These are phyloP conservation scores for Drosophila jambulina DNA, from an alignment of 1,140 invertebrate genomes.

Conservation along the genomic window DNA sequence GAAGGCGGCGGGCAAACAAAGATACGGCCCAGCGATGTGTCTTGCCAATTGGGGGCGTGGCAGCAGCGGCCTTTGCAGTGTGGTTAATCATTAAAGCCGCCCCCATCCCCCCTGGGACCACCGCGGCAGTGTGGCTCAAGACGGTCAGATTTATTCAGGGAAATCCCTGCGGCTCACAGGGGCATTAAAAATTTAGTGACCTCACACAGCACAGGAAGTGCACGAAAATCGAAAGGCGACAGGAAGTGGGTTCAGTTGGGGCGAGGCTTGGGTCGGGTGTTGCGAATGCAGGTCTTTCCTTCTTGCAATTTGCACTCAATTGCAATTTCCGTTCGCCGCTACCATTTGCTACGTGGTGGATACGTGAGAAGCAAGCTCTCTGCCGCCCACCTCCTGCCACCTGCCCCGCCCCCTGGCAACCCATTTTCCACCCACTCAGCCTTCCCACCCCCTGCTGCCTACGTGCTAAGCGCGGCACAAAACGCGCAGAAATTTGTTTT, in stretches of 20 bases:
- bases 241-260: slow-evolving; percentile 1
- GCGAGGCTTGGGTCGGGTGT: not conserved
- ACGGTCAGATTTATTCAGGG: slow-evolving; percentile 59
- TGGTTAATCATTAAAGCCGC: slow-evolving; percentile 53
- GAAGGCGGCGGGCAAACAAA: slow-evolving; percentile 64
- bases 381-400: not conserved
- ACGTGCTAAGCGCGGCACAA: slow-evolving; percentile 56
- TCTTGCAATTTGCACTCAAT: slow-evolving; percentile 80
- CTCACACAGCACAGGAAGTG: slow-evolving; percentile 19
- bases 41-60: not conserved
- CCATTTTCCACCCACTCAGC: not conserved
- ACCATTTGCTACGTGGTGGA: slow-evolving; percentile 72
- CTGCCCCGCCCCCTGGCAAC: not conserved
- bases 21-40: slow-evolving; percentile 15
- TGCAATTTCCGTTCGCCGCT: slow-evolving; percentile 77
- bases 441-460: slow-evolving; percentile 15
- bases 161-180: slow-evolving; percentile 39
- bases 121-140: slow-evolving; percentile 29
- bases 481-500: slow-evolving; percentile 79
- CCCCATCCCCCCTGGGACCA: slow-evolving; percentile 11
- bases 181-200: slow-evolving; percentile 57
- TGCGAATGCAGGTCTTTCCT: slow-evolving; percentile 33
- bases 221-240: slow-evolving; percentile 25
- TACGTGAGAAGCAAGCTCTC: slow-evolving; percentile 17
- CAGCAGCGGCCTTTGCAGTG: slow-evolving; percentile 6